phyloP scores from a whole-genome alignment of 1,140 invertebrate species.

The fruit fly (Drosophila melanogaster) region DNA sequence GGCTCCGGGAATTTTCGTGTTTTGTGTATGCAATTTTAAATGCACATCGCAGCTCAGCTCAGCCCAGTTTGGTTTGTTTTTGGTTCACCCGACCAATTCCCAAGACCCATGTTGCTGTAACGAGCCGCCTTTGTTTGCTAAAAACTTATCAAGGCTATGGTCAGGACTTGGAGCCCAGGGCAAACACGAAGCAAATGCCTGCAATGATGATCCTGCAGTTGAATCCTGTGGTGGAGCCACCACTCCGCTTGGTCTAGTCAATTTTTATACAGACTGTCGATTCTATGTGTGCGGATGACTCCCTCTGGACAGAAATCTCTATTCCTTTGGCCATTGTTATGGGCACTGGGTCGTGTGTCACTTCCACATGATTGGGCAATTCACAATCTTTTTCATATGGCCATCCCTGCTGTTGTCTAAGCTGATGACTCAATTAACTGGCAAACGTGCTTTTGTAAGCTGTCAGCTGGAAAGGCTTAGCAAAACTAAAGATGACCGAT shows the following conservation, averaged over 20 bases:
- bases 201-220: conserved; percentile 64
- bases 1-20: conserved; percentile 32
- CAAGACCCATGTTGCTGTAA: conserved; percentile 70
- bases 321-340: conserved; percentile 26
- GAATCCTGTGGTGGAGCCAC: neutral
- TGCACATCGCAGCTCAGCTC: conserved; percentile 43
- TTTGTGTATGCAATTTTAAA: conserved; percentile 58
- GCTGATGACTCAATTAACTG: conserved; percentile 75
- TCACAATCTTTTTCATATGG: conserved; percentile 52
- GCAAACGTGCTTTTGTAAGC: conserved; percentile 52
- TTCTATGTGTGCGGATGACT: conserved; percentile 33
- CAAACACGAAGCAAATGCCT: conserved; percentile 63
- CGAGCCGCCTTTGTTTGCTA: conserved; percentile 71
- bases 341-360: conserved; percentile 37
- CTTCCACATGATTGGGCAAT: conserved; percentile 74
- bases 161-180: conserved; percentile 39
- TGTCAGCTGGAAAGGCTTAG: conserved; percentile 38
- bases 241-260: conserved; percentile 23
- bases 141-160: conserved; percentile 78
- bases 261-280: conserved; percentile 73
- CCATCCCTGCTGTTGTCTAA: conserved; percentile 60
- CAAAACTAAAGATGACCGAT: conserved; percentile 10
- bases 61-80: conserved; percentile 26
- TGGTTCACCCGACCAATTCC: conserved; percentile 44
- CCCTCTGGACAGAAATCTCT: conserved; percentile 14